phyloP scores from a whole-genome alignment of 2,113 vertebrate species.

The Camelus dromedarius region DNA sequence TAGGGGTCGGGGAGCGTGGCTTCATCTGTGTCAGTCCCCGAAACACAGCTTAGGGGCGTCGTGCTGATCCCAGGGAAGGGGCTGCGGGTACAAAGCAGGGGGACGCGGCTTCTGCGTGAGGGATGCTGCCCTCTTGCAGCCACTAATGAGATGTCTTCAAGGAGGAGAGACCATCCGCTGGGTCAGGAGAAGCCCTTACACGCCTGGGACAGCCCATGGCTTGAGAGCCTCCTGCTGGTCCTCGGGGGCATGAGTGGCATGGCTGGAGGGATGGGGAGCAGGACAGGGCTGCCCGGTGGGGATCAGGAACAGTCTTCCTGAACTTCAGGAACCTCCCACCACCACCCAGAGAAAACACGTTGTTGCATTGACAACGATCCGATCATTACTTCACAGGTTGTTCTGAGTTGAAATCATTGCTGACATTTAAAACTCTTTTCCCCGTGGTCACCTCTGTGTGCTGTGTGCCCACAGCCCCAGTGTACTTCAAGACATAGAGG shows the following conservation, averaged over 20 bases:
- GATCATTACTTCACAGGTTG: not conserved
- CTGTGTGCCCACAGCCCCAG: not conserved
- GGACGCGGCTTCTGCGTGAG: not conserved
- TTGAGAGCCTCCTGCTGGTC: not conserved
- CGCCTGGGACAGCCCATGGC: rapidly evolving
- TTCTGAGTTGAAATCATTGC: constrained; percentile 11
- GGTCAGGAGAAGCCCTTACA: not conserved
- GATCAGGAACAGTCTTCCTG: not conserved
- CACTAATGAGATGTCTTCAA: not conserved
- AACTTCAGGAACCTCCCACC: not conserved
- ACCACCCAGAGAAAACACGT: not conserved
- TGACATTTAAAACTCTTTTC: constrained; percentile 1
- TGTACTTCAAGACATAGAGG: not conserved
- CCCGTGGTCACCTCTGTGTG: not conserved
- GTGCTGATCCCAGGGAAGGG: not conserved
- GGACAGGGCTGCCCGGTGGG: not conserved
- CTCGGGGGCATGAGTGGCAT: no score
- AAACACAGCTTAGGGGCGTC: not conserved
- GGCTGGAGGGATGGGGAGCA: not conserved
- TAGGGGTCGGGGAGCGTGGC: not conserved
- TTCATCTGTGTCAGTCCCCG: not conserved
- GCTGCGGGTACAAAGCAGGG: rapidly evolving
- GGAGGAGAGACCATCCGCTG: not conserved
- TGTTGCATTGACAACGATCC: constrained; percentile 1
- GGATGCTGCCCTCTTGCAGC: not conserved